Evolutionary conservation across 1,140 invertebrate species (phyloP), one percentile per base, ranked within the genome.

Genomic region (Psilanteris sp.): DNA sequence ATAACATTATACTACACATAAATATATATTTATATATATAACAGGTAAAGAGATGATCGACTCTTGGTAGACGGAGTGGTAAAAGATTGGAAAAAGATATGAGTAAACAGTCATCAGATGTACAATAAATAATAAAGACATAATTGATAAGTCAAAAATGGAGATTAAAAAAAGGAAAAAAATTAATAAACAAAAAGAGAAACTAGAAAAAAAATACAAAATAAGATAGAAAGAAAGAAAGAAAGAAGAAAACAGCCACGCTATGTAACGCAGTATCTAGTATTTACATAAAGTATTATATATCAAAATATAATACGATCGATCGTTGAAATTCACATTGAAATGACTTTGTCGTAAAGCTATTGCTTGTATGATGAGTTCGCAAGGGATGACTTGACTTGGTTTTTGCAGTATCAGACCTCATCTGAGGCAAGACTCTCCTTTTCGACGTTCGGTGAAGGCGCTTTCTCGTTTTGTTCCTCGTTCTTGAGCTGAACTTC

Each of bases 221-320:
- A 9, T 24, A 43, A 44, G 16, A 41, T 22, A 31, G 48, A 36
- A 26, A 48, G 10, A 37, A 27, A 15, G 37, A 22, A 24, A 24
- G 39, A 46, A 13, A 31, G 34, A 29, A 64, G 36, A 52, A 70
- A 61, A 73, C 43, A 73, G 52, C 48, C 68, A 87, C 82, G 71
- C 78, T 80, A 81, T 72, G 77, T 81, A 79, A 80, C 81, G 46
- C 85, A 84, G 79, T 86, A 85, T 79, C 85, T 88, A 89, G 77
- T 88, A 89, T 89, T 88, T 89, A 89, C 87, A 89, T 83, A 83
- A 88, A 81, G 83, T 85, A 83, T 88, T 83, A 84, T 86, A 86
- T 86, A 87, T 85, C 85, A 86, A 87, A 87, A 87, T 86, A 88
- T 86, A 87, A 79, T 83, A 81, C 79, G 83, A 71, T 68, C 80